These are phyloP conservation scores for Dysdera silvatica DNA, from an alignment of 1,140 invertebrate species.

Conservation along the genomic window DNA sequence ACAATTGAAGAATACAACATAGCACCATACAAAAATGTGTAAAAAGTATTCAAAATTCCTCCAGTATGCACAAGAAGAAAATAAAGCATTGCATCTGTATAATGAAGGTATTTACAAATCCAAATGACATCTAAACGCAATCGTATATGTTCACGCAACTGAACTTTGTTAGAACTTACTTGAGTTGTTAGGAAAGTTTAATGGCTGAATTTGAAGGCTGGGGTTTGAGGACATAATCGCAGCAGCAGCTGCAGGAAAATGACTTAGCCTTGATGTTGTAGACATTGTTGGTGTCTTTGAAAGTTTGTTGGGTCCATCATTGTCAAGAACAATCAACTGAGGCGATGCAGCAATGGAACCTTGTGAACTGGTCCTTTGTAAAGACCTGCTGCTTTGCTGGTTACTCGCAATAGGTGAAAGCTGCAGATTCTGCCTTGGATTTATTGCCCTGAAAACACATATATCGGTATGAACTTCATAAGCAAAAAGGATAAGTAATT, in stretches of 20 bases:
- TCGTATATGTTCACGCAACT: no score
- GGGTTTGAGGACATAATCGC: slow-evolving; percentile 10
- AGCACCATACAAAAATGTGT: no score
- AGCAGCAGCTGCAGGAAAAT: slow-evolving; percentile 13
- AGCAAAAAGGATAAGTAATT: no score
- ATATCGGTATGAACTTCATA: background rate
- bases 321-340: slow-evolving; percentile 21
- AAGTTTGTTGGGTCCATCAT: slow-evolving; percentile 6
- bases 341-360: background rate
- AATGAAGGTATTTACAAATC: no score
- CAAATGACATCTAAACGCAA: no score
- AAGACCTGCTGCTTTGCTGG: background rate
- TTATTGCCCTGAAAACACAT: background rate
- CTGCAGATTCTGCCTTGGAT: background rate
- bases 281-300: slow-evolving; percentile 17
- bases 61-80: no score
- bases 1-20: no score
- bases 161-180: slow-evolving; percentile 15
- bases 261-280: slow-evolving; percentile 17
- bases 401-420: background rate
- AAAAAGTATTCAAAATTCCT: no score
- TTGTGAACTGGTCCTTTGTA: background rate
- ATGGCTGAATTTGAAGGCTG: slow-evolving; percentile 19
- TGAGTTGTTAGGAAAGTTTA: slow-evolving; percentile 19
- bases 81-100: no score